These are phyloP conservation scores for Leptinotarsa rubiginosa DNA, from an alignment of 2,888 invertebrate genomes.

Conservation along the genomic window DNA sequence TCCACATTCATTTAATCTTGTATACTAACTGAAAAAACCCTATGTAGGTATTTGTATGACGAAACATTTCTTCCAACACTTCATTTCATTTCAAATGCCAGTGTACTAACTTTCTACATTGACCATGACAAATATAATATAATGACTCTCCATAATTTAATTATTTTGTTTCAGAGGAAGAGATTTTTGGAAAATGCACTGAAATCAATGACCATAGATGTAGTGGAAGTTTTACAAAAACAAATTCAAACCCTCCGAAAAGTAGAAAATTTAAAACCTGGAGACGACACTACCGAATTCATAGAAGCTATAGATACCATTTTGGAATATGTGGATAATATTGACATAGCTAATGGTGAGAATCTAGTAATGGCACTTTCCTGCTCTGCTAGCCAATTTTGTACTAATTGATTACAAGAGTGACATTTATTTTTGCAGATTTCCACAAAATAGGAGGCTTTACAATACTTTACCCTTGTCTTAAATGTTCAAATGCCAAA, in stretches of 20 bases:
- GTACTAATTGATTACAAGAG: too few species aligned
- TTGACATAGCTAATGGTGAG: slow-evolving; percentile 84
- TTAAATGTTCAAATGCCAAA: slow-evolving; percentile 72
- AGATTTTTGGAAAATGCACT: slow-evolving; percentile 80
- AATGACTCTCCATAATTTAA: too few species aligned
- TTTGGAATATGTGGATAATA: slow-evolving; percentile 77
- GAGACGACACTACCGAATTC: slow-evolving; percentile 71
- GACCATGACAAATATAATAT: too few species aligned
- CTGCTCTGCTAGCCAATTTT: too few species aligned
- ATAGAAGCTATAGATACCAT: slow-evolving; percentile 76
- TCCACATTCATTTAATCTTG: too few species aligned
- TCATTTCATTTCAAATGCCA: too few species aligned
- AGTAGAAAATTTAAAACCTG: slow-evolving; percentile 65
- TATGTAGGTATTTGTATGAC: too few species aligned
- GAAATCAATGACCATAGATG: slow-evolving; percentile 76
- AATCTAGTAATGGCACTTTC: too few species aligned
- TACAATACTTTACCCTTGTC: slow-evolving; percentile 75
- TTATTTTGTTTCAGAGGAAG: slow-evolving; percentile 66
- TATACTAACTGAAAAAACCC: too few species aligned
- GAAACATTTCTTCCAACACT: too few species aligned
- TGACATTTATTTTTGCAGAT: slow-evolving; percentile 67
- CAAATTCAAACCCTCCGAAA: slow-evolving; percentile 72
- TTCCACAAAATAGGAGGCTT: slow-evolving; percentile 89
- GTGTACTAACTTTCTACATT: too few species aligned
- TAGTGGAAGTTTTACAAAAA: slow-evolving; percentile 74